phyloP scores from a whole-genome alignment of 1,140 invertebrate species.

The Drosophila aff. region DNA sequence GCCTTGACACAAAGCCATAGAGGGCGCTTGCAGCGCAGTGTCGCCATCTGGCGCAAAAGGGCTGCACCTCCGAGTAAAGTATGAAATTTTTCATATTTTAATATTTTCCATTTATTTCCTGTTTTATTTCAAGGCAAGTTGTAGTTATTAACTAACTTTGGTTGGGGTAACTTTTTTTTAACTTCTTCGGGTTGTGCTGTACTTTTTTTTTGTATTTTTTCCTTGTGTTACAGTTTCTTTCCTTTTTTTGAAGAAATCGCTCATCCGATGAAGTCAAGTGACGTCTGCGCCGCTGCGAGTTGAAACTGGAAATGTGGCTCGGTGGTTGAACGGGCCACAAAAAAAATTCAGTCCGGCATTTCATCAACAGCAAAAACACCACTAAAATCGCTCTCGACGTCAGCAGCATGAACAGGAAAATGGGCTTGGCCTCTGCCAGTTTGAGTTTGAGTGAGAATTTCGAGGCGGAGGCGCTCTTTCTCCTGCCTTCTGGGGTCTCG shows the following conservation, averaged over 20 bases:
- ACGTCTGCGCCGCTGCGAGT: conserved; percentile 72
- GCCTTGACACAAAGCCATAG: conserved; percentile 48
- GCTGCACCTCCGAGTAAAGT: conserved; percentile 19
- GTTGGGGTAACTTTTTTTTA: not conserved
- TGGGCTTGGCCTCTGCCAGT: conserved; percentile 67
- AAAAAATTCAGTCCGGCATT: conserved; percentile 61
- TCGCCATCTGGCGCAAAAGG: conserved; percentile 61
- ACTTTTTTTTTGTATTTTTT: conserved; percentile 2
- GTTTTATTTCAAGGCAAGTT: not conserved
- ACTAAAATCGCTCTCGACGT: conserved; percentile 26
- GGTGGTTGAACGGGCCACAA: conserved; percentile 70
- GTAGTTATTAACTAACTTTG: conserved; percentile 5
- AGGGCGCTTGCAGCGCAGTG: conserved; percentile 57
- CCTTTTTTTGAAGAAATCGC: conserved; percentile 12
- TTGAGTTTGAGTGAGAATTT: conserved; percentile 60
- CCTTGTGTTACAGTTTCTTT: not conserved
- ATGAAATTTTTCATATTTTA: not conserved
- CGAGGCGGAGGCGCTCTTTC: conserved; percentile 45
- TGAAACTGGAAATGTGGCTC: conserved; percentile 63
- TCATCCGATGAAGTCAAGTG: conserved; percentile 36
- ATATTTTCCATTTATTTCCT: not conserved
- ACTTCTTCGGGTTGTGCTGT: not conserved
- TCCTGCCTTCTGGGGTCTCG: not conserved
- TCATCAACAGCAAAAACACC: conserved; percentile 55
- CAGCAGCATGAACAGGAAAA: conserved; percentile 45